Evolutionary conservation across 2,797 vertebrate genomes (phyloP), one percentile per base, ranked within the genome.

Genomic region (Dryobates pubescens): DNA sequence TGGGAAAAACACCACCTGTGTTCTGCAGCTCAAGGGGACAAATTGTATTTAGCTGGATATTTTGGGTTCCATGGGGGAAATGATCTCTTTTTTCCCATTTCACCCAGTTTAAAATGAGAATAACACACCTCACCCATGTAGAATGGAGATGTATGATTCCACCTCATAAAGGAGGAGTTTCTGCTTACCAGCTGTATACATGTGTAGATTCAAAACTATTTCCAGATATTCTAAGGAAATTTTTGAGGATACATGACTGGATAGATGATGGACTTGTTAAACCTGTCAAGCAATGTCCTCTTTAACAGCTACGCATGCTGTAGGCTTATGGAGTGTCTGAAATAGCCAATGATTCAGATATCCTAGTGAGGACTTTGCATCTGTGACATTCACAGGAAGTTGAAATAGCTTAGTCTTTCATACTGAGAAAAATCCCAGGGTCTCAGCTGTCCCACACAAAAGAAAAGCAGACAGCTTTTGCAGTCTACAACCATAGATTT

Each of bases 21-120:
- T 95, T 91, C 38, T 91, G 29, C n/a, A 67, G 53, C 45, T 88
- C 23, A 63, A 73, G 57, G 86, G 74, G 58, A 74, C 54, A 88
- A 82, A 91, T 74, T 79, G 74, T 38, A 27, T 91, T 90, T 92
- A 90, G 27, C 18, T 94, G 61, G 67, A 92, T 86, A 76, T 57
- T 89, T 29, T 81, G 9, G 16, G 56, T 73, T 94, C 79, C 63
- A 68, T 72, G 23, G 65, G 67, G 76, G 27, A 86, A 88, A 75
- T 63, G 22, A 56, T 82, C 27, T 82, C 30, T 71, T 67, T 57
- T 82, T 88, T 83, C 43, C 90, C 51, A 59, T 87, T 94, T 89
- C 53, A 63, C 34, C 17, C 32, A 85, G n/a, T 89, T 78, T 83
- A 89, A 86, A 92, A 91, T 77, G 29, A 32, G 26, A 92, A 73